Evolutionary conservation across 2,113 vertebrate genomes (phyloP), one percentile per base, ranked within the genome.

Genomic region (Microcebus murinus): DNA sequence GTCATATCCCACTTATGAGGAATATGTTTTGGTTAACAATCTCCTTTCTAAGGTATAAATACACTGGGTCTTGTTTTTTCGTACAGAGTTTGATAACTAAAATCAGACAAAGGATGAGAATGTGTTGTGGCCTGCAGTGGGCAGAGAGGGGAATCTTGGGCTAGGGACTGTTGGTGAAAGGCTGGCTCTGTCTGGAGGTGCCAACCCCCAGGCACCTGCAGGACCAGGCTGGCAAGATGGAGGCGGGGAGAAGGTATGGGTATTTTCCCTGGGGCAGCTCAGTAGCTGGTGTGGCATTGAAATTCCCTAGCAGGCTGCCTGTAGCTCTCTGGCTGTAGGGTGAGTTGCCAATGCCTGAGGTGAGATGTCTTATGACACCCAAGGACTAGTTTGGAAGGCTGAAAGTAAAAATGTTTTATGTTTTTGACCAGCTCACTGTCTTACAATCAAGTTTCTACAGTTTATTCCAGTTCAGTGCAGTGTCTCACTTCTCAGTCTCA

Each of bases 291-390:
- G 87, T 25, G 70, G 96, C 96, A 95, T 39, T 87, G 57, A 93
- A 97, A 97, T 97, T 97, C 83, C 90, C 96, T 94, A 93, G 73
- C 50, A 91, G 65, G 6, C 9, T 83, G 55, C 77, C 74, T 80
- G 9, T 61, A 50, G 34, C 57, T 84, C 48, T 93, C 42, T 85
- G 65, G 29, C 45, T 68, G 9, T 48, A 67, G 61, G 42, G 10
- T 76, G 80, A 42, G 17, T 71, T 97, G 70, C 76, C 36, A 87
- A 4, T 83, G 68, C 80, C 50, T 18, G 27, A 67, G 42, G 34
- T 74, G 57, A 95, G 50, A 76, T 84, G 84, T 95, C 74, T n/a
- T n/a, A n/a, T n/a, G n/a, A n/a, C n/a, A n/a, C n/a, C n/a, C n/a
- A n/a, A 87, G 70, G 86, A 83, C 87, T 91, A 65, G 96, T 96